phyloP scores from a whole-genome alignment of 2,113 vertebrate species.

The Suncus etruscus region DNA sequence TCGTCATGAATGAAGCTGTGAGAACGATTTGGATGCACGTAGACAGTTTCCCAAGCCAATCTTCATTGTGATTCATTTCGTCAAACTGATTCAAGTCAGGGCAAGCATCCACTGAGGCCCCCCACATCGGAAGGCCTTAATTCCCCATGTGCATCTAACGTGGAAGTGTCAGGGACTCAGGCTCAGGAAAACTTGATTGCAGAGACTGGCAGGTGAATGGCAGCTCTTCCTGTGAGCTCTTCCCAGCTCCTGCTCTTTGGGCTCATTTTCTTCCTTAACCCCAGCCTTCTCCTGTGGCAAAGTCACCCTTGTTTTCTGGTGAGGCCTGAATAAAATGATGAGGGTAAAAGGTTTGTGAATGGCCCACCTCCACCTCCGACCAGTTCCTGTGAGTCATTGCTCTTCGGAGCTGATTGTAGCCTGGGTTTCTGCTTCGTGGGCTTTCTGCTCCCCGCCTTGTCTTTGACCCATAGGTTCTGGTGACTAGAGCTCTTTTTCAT shows the following conservation, averaged over 20 bases:
- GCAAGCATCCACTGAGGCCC: not conserved
- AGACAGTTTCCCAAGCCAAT: constrained; percentile 32
- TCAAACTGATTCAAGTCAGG: constrained; percentile 13
- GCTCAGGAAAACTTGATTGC: no score
- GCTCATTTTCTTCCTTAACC: not conserved
- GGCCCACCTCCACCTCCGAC: no score
- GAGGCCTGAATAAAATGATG: not conserved
- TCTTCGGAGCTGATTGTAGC: not conserved
- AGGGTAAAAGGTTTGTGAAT: not conserved
- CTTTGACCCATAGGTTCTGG: not conserved
- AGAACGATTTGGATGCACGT: not conserved
- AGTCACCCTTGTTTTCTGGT: not conserved
- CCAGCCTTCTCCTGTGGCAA: not conserved
- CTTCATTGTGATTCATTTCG: not conserved
- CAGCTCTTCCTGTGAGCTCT: not conserved
- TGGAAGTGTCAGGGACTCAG: not conserved
- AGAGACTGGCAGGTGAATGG: not conserved
- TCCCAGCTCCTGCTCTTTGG: not conserved
- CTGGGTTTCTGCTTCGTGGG: no score
- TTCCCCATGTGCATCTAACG: not conserved
- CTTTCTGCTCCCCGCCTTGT: not conserved
- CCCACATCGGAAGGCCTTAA: not conserved
- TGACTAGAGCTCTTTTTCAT: not conserved
- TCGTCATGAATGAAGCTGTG: not conserved
- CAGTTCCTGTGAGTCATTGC: no score